Conservation (phyloP, 1,140 invertebrate genomes). For the Saxidomus purpurata region DNA sequence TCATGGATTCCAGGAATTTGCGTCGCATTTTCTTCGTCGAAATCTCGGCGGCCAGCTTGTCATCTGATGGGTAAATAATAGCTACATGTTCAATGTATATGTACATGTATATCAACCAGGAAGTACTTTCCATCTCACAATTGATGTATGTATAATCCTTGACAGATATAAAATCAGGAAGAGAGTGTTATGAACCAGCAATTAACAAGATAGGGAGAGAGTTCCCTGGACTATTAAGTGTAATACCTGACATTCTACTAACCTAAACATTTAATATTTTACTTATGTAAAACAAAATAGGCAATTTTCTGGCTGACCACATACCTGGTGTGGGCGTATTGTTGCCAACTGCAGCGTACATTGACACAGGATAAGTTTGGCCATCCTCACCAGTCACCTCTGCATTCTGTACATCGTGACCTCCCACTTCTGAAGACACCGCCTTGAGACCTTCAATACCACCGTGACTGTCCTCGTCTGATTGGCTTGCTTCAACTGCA, state of each 20-base stretch:
- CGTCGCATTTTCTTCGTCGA: constrained; percentile 65
- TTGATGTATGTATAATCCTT: too few species aligned
- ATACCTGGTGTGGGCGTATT: constrained; percentile 8
- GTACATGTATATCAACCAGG: too few species aligned
- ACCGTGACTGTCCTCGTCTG: constrained; percentile 59
- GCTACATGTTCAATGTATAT: neutral
- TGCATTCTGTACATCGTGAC: constrained; percentile 31
- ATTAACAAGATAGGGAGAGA: too few species aligned
- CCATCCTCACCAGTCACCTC: constrained; percentile 33
- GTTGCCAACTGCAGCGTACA: constrained; percentile 50
- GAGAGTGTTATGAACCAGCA: too few species aligned
- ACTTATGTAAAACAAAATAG: too few species aligned
- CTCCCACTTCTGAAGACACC: constrained; percentile 12
- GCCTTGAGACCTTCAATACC: constrained; percentile 28
- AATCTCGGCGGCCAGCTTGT: constrained; percentile 58
- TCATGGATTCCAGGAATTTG: constrained; percentile 64
- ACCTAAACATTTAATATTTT: too few species aligned
- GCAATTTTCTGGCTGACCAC: too few species aligned
- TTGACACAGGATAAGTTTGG: constrained; percentile 51
- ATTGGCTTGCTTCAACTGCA: constrained; percentile 59
- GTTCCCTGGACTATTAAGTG: too few species aligned
- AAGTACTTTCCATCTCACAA: too few species aligned
- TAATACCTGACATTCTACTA: too few species aligned
- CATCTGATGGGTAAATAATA: constrained; percentile 24
- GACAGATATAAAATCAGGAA: too few species aligned